These are phyloP conservation scores for Morpho achilles DNA, from an alignment of 2,888 invertebrate species.

Conservation along the genomic window DNA sequence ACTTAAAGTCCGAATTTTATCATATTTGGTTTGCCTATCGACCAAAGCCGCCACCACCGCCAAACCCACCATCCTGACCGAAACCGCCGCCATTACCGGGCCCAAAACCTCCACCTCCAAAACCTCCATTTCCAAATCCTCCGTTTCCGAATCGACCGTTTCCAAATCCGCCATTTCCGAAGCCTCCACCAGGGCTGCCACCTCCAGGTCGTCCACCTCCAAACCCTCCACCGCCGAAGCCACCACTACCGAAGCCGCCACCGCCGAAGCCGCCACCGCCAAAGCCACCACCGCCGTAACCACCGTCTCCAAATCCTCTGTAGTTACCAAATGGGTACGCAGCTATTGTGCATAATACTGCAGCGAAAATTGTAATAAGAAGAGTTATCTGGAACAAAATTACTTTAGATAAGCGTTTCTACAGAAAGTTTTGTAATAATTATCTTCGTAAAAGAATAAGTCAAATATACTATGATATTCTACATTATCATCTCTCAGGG, in stretches of 20 bases:
- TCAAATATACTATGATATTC: background rate
- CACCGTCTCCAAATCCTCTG: slow-evolving; percentile 3
- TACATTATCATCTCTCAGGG: too few relatives aligned
- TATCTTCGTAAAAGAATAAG: background rate
- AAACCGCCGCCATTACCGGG: slow-evolving; percentile 7
- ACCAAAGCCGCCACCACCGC: slow-evolving; percentile 24
- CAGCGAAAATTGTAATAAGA: background rate
- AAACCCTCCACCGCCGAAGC: background rate
- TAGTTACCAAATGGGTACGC: slow-evolving; percentile 2
- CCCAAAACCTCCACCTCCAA: slow-evolving; percentile 5
- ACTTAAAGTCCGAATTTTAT: background rate
- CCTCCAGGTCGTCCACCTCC: background rate
- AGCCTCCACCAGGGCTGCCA: background rate
- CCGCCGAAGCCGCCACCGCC: slow-evolving; percentile 3
- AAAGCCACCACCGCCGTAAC: slow-evolving; percentile 1
- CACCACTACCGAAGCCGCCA: background rate
- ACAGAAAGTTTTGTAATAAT: background rate
- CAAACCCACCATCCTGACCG: slow-evolving; percentile 7
- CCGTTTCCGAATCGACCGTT: background rate
- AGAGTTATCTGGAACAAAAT: slow-evolving; percentile 2
- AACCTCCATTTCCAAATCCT: slow-evolving; percentile 1
- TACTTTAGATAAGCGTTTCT: background rate
- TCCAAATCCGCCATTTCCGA: slow-evolving; percentile 2
- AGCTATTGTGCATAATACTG: background rate
- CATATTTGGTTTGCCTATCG: background rate